Conservation (phyloP, 2,888 invertebrate genomes). For the Rhagium mordax region DNA sequence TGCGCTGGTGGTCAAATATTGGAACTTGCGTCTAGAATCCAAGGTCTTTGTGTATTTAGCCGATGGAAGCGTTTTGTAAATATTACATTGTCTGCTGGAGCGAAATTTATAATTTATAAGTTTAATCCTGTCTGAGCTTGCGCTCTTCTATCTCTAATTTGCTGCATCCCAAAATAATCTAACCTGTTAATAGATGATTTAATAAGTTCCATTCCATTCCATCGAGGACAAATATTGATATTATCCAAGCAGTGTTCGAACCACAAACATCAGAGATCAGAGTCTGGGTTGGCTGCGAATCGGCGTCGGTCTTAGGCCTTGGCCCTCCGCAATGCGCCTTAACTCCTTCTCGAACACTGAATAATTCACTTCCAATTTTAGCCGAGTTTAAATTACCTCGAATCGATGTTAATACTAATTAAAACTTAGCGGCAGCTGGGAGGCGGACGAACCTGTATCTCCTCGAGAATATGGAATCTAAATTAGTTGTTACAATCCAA, state of each 20-base stretch:
- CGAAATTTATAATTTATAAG: no score
- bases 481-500: not conserved
- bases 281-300: not conserved
- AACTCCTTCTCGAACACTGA: not conserved
- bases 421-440: not conserved
- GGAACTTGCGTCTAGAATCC: not conserved
- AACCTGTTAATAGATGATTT: no score
- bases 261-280: not conserved
- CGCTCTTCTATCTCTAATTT: no score
- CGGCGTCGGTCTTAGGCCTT: not conserved
- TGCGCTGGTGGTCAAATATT: conserved; percentile 14
- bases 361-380: not conserved
- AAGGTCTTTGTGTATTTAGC: not conserved
- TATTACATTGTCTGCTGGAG: no score
- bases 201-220: no score
- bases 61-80: no score
- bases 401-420: not conserved
- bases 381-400: not conserved
- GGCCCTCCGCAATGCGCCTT: not conserved
- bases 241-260: not conserved
- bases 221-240: not conserved
- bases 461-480: not conserved
- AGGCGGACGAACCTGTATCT: not conserved
- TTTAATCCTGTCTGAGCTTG: no score
- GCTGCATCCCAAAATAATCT: no score